These are phyloP conservation scores for Dendrocincla tyrannina DNA, from an alignment of 2,797 vertebrate species.

Conservation along the genomic window DNA sequence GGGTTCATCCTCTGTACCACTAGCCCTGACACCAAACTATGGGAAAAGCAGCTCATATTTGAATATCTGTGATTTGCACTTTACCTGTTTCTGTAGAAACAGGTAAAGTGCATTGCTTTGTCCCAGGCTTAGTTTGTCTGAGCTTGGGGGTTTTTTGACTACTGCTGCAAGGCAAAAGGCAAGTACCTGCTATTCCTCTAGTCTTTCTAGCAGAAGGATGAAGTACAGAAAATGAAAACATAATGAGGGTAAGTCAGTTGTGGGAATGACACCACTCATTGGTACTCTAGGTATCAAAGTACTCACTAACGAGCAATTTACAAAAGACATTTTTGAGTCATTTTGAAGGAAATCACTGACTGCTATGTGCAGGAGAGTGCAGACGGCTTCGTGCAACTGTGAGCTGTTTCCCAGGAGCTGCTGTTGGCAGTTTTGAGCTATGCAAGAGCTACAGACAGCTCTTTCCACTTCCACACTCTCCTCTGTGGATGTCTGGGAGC, in stretches of 20 bases:
- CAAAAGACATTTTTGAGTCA: background rate
- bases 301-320: background rate
- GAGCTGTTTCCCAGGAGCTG: background rate
- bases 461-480: background rate
- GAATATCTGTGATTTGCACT: background rate
- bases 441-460: background rate
- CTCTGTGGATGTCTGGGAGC: background rate
- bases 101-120: background rate
- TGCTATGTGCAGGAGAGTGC: background rate
- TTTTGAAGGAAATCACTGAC: conserved; percentile 5
- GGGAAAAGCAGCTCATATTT: background rate
- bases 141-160: background rate
- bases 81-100: background rate
- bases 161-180: background rate
- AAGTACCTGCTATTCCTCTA: background rate
- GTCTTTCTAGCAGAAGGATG: background rate
- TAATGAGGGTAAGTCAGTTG: background rate
- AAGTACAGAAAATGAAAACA: background rate
- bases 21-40: background rate
- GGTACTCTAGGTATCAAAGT: background rate
- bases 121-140: background rate
- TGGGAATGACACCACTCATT: background rate
- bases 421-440: background rate
- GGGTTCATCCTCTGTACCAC: background rate
- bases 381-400: fast-evolving